Evolutionary conservation across 2,113 vertebrate genomes (phyloP), one percentile per base, ranked within the genome.

Genomic region (Lucifuga dentata): DNA sequence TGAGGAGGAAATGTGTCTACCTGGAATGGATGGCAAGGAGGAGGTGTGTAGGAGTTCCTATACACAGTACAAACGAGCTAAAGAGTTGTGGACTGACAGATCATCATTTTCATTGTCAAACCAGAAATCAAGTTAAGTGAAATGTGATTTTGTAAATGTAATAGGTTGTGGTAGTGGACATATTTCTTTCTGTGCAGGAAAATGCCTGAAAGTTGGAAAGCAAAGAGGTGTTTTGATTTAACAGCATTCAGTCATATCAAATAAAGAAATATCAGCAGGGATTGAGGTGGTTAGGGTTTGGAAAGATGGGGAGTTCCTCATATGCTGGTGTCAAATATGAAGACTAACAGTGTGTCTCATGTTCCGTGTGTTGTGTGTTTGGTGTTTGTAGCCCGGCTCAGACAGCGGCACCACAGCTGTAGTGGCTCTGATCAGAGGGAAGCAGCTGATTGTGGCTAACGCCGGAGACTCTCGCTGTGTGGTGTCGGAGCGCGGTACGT

Each of bases 11-110:
- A 95, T 97, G 95, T 96, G 96, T 92, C 91, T 98, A 66, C 97
- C 97, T 39, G 96, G 97, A 73, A 98, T 99, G 97, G 97, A 98
- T 44, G 96, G 97, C 56, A 99, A 98, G 86, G 98, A 99, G 80
- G 97, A 99, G 96, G 98, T 98, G 49, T 70, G 81, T 74, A 35
- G 7, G 45, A 23, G 12, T 15, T n/a, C n/a, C n/a, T n/a, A n/a
- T n/a, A n/a, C n/a, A n/a, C n/a, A n/a, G n/a, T n/a, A n/a, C n/a
- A n/a, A n/a, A n/a, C n/a, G n/a, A n/a, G n/a, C n/a, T n/a, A n/a
- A n/a, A n/a, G n/a, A n/a, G n/a, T n/a, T n/a, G 20, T 33, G 7
- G n/a, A 38, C 36, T 39, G 36, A 39, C 36, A 39, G 8, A 29
- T 29, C 26, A 29, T 6, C 26, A 29, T n/a, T n/a, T n/a, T n/a